A percentile compares a stretch with the other conserved stretches of the same genome.
Conservation (phyloP, 2,888 invertebrate genomes). For the Sarcophaga rosellei region DNA sequence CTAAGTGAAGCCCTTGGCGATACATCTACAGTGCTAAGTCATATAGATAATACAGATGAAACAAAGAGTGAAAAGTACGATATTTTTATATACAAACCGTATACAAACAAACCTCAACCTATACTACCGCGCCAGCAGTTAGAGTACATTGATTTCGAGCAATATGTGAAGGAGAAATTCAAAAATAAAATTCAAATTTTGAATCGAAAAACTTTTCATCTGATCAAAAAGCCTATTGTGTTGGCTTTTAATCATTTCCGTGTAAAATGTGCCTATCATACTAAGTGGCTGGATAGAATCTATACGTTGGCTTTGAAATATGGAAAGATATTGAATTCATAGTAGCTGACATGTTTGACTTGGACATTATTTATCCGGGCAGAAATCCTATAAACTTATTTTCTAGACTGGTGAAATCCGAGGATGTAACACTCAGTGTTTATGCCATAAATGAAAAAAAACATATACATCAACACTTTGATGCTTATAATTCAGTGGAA, state of each 20-base stretch:
- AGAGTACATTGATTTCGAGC: conserved; percentile 29
- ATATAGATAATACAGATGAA: background rate
- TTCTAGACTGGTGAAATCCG: conserved; percentile 36
- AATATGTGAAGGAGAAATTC: conserved; percentile 38
- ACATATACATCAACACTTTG: conserved; percentile 32
- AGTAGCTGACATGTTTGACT: conserved; percentile 55
- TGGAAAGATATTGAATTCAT: conserved; percentile 51
- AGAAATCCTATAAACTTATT: conserved; percentile 39
- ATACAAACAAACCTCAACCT: background rate
- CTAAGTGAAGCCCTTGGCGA: background rate
- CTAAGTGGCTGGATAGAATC: conserved; percentile 41
- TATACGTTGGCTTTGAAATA: conserved; percentile 50
- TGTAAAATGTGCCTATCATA: conserved; percentile 59
- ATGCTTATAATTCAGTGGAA: conserved; percentile 20
- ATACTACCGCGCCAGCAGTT: background rate
- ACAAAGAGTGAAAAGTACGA: background rate
- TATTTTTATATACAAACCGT: background rate
- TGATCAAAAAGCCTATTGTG: conserved; percentile 30
- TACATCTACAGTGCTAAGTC: background rate
- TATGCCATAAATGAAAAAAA: conserved; percentile 52
- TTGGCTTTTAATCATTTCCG: conserved; percentile 58
- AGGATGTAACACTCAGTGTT: conserved; percentile 1
- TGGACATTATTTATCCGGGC: conserved; percentile 50
- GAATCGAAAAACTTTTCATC: conserved; percentile 36
- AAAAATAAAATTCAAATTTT: conserved; percentile 38